Conservation (phyloP, 35 echinoderm and acorn worm genomes). For the Ophioderma brevispina region DNA sequence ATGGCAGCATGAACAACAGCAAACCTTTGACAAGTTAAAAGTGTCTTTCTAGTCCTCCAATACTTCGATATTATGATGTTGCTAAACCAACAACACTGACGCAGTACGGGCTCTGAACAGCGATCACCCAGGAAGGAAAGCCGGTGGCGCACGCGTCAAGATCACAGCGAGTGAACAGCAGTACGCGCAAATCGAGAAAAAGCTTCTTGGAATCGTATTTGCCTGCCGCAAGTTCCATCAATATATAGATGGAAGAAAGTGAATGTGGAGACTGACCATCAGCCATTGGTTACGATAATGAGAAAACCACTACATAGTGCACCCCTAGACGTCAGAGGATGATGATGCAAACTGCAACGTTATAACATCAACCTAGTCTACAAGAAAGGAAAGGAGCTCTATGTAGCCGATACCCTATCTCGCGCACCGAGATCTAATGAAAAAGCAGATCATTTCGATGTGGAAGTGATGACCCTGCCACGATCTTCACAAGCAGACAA, state of each 20-base stretch:
- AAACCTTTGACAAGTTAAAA: not conserved
- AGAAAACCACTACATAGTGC: slow-evolving; percentile 38
- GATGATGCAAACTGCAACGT: slow-evolving; percentile 47
- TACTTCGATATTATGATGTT: not conserved
- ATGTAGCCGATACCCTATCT: slow-evolving; percentile 50
- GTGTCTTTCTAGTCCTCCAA: not conserved
- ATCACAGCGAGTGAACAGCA: not conserved
- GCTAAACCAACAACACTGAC: not conserved
- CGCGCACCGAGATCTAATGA: not conserved
- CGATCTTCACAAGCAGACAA: slow-evolving; percentile 25
- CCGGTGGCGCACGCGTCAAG: slow-evolving; percentile 29
- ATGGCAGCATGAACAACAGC: not conserved
- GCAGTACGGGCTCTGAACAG: not conserved
- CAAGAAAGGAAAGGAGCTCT: slow-evolving; percentile 24
- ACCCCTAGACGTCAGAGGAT: slow-evolving; percentile 59
- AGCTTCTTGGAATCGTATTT: slow-evolving; percentile 31
- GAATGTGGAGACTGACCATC: slow-evolving; percentile 50
- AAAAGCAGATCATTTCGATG: not conserved
- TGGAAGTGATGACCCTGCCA: slow-evolving; percentile 30
- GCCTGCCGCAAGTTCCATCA: slow-evolving; percentile 43
- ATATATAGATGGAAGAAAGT: slow-evolving; percentile 38
- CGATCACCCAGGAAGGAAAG: not conserved
- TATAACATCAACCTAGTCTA: slow-evolving; percentile 41
- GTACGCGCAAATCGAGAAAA: slow-evolving; percentile 58
- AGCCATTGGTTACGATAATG: slow-evolving; percentile 44